Evolutionary conservation across 2,888 invertebrate species (phyloP).

Genomic region (Yponomeuta malinellus): DNA sequence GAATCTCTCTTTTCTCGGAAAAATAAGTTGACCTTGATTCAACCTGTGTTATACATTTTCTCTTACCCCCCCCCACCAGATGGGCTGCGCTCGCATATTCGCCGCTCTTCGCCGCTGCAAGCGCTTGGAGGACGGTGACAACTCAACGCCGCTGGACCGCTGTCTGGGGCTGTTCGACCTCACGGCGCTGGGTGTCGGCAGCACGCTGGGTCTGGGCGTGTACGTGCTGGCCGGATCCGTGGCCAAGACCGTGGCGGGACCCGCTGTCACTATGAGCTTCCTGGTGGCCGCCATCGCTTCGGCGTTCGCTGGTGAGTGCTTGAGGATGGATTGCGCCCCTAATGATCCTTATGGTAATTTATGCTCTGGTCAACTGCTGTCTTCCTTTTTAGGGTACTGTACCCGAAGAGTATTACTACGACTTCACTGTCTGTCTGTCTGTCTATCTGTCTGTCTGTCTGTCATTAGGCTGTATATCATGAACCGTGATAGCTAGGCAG

Average conservation of each 20-base stretch:
- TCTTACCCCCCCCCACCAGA: conserved; percentile 34
- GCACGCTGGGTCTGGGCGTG: conserved; percentile 94
- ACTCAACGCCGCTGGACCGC: conserved; percentile 69
- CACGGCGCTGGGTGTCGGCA: conserved; percentile 90
- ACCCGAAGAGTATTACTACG: no score
- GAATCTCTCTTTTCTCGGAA: no score
- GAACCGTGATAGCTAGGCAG: no score
- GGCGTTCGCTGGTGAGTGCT: conserved; percentile 86
- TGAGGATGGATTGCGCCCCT: no score
- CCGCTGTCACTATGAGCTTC: conserved; percentile 93
- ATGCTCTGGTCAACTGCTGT: no score
- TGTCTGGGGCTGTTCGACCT: conserved; percentile 89
- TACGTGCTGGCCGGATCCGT: conserved; percentile 95
- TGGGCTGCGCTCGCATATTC: conserved; percentile 49
- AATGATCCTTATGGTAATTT: no score
- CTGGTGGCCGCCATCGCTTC: conserved; percentile 94
- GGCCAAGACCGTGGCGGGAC: conserved; percentile 90
- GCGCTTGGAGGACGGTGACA: conserved; percentile 54
- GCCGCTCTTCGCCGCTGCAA: conserved; percentile 65
- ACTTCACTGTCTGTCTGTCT: no score
- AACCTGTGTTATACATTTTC: background rate
- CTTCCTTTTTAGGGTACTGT: no score
- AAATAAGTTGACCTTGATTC: no score
- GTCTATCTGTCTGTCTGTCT: no score
- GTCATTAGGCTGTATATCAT: no score